These are phyloP conservation scores for Polypterus senegalus DNA, from an alignment of 2,113 vertebrate species.

Conservation along the genomic window DNA sequence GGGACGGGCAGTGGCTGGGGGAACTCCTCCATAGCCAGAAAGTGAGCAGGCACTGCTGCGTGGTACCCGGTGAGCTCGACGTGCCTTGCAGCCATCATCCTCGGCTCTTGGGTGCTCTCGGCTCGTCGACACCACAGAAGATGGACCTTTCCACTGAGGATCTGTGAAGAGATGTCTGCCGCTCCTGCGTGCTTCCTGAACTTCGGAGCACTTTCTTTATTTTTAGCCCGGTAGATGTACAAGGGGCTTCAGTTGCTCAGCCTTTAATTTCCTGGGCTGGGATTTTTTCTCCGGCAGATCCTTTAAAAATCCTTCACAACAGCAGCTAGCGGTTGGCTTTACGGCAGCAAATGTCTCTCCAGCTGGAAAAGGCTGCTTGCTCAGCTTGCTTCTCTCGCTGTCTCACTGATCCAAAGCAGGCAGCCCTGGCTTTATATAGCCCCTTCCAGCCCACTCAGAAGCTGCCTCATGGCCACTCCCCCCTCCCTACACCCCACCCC, in stretches of 20 bases:
- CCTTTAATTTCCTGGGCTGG: too few species aligned
- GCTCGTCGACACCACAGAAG: too few species aligned
- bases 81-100: slow-evolving; percentile 61
- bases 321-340: too few species aligned
- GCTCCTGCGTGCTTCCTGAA: background rate
- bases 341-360: background rate
- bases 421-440: slow-evolving; percentile 40
- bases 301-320: too few species aligned
- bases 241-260: too few species aligned
- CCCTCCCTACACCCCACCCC: slow-evolving; percentile 11
- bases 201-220: too few species aligned
- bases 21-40: slow-evolving; percentile 70
- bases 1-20: slow-evolving; percentile 67
- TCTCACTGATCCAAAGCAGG: slow-evolving; percentile 28
- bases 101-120: background rate
- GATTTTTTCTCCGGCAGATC: too few species aligned
- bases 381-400: slow-evolving; percentile 11
- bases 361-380: background rate
- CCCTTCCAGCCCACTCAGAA: slow-evolving; percentile 24
- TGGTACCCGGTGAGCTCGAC: slow-evolving; percentile 66
- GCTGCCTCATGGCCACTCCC: slow-evolving; percentile 14
- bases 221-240: too few species aligned
- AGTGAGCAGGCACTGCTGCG: slow-evolving; percentile 61
- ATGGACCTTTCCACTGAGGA: background rate
- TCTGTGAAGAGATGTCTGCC: background rate